Evolutionary conservation across 23 tunicate species (phyloP).

Genomic region (Corella eumyota): DNA sequence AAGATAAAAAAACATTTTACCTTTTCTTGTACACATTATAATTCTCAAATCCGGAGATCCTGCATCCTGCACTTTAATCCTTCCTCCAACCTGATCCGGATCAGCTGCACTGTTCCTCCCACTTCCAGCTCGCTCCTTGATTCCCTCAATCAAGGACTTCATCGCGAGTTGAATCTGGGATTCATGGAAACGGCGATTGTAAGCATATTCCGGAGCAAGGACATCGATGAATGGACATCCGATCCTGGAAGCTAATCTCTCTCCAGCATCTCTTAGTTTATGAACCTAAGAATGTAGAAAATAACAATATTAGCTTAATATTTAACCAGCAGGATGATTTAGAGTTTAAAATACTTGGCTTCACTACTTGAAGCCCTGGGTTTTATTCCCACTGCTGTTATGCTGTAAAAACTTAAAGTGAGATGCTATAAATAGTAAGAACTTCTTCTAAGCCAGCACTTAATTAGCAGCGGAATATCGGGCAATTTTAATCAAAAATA

Average conservation of each 20-base stretch:
- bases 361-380: no score
- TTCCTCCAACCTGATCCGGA: constrained; percentile 14
- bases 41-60: constrained; percentile 52
- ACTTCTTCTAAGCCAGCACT: no score
- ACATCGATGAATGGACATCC: constrained; percentile 90
- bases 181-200: constrained; percentile 85
- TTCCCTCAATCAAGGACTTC: constrained; percentile 60
- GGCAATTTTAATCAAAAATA: no score
- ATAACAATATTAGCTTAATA: background rate
- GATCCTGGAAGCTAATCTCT: constrained; percentile 53
- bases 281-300: constrained; percentile 23
- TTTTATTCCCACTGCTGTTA: no score
- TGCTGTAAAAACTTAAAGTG: no score
- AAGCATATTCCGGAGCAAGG: constrained; percentile 68
- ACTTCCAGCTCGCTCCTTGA: constrained; percentile 71
- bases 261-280: constrained; percentile 67
- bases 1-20: no score
- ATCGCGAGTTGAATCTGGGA: constrained; percentile 62
- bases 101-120: constrained; percentile 22
- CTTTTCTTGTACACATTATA: constrained; percentile 80
- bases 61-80: constrained; percentile 6
- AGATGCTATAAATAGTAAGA: background rate
- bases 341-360: background rate
- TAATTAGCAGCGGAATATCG: no score
- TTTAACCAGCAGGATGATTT: background rate